Evolutionary conservation across 2,888 invertebrate species (phyloP).

Genomic region (Microctonus aethiopoides): DNA sequence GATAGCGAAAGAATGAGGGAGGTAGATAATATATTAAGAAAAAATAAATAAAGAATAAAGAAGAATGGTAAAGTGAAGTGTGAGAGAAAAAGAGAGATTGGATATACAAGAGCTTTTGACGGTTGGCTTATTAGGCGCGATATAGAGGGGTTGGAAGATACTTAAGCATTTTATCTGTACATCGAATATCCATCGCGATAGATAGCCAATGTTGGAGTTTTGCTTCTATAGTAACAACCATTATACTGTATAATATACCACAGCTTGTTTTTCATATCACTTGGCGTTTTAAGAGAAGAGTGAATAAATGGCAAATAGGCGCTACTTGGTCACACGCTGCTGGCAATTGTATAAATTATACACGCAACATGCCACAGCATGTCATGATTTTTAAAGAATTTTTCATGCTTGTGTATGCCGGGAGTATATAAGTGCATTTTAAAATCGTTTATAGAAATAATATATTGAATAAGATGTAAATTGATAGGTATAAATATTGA

Average conservation of each 20-base stretch:
- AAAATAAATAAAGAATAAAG: no score
- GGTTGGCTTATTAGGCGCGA: slow-evolving; percentile 43
- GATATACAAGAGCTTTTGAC: background rate
- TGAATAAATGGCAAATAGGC: background rate
- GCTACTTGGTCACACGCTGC: background rate
- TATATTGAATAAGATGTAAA: no score
- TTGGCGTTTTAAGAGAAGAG: background rate
- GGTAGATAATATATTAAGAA: no score
- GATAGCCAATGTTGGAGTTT: slow-evolving; percentile 32
- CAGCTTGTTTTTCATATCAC: slow-evolving; percentile 38
- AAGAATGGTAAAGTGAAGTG: no score
- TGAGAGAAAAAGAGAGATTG: slow-evolving; percentile 5
- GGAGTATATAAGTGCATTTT: no score
- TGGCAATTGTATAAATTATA: background rate
- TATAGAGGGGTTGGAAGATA: slow-evolving; percentile 36
- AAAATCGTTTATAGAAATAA: no score
- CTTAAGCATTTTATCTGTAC: slow-evolving; percentile 38
- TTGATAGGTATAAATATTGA: no score
- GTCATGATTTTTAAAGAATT: no score
- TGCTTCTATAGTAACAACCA: background rate
- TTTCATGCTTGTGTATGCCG: no score
- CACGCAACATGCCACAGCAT: background rate
- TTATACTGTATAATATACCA: slow-evolving; percentile 15
- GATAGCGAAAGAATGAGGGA: slow-evolving; percentile 6
- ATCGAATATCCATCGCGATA: slow-evolving; percentile 28